Evolutionary conservation across 2,888 invertebrate species (phyloP), one percentile per base, ranked within the genome.

Genomic region (Chamaedrilus cognettii): DNA sequence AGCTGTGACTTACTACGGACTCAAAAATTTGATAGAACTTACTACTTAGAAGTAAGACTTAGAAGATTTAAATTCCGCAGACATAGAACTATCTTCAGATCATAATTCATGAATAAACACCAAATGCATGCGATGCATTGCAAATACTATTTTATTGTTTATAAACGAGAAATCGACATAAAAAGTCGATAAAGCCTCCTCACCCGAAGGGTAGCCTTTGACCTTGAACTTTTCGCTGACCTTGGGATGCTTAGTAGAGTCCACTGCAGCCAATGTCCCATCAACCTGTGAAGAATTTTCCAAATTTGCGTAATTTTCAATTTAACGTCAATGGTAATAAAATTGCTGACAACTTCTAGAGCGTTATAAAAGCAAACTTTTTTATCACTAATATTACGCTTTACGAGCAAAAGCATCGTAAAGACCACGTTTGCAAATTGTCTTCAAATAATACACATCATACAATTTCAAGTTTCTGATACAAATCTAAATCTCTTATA

Each of bases 261-360:
- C 94, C 1, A 95, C 87, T 0, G 94, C 94, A 0, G 91, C 93
- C 67, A 94, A 80, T 71, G 90, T 84, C 0, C 93, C 93, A 5
- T 88, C 87, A 68, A 92, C 86, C 82, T 83, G 19, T 11, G 19
- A 42, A 42, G n/a, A n/a, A n/a, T n/a, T n/a, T n/a, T n/a, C n/a
- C n/a, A n/a, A n/a, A n/a, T n/a, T n/a, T n/a, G n/a, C n/a, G n/a
- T n/a, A n/a, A n/a, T n/a, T n/a, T n/a, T n/a, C n/a, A n/a, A n/a
- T n/a, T n/a, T 42, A 42, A 42, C 11, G 11, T 42, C 42, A 42
- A 15, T 42, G 19, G 42, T 15, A 42, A 15, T 42, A 42, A 42
- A 15, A 19, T 42, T 42, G 11, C 42, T 42, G 19, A 42, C 19
- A 15, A 42, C 11, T 42, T 42, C 42, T 42, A 15, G 11, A 42